Percentiles rank a stretch among this genome's conserved stretches.
phyloP scores from a whole-genome alignment of 2,113 vertebrate species.

The Dasyurus viverrinus region DNA sequence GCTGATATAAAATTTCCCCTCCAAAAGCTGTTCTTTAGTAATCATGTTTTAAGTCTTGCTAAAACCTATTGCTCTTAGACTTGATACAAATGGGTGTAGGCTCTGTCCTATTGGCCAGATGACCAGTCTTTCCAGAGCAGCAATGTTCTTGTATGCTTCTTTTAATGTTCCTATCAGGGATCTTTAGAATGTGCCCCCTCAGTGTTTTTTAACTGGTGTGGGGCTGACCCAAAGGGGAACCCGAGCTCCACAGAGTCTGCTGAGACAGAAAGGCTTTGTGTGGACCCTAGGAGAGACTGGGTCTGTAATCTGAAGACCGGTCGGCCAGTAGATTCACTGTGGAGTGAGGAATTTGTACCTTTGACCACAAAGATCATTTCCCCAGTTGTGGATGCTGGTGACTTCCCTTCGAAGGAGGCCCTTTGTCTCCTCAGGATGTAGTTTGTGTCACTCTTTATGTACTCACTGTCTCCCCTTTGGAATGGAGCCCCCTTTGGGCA shows the following conservation, averaged over 20 bases:
- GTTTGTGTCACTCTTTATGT: no score
- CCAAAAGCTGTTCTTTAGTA: background rate
- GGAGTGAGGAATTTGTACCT: no score
- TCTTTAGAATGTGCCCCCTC: background rate
- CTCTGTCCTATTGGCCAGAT: background rate
- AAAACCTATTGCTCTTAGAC: background rate
- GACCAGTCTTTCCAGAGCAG: background rate
- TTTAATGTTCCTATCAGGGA: background rate
- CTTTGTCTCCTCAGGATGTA: background rate
- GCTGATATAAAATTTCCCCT: no score
- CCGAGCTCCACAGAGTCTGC: background rate
- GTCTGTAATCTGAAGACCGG: background rate
- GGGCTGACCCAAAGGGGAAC: background rate
- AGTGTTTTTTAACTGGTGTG: background rate
- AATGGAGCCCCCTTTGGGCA: background rate
- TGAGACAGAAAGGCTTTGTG: background rate
- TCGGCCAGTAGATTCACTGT: background rate
- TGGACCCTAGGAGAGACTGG: no score
- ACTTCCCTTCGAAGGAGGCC: background rate
- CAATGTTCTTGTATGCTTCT: no score
- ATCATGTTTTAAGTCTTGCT: background rate
- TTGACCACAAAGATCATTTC: no score
- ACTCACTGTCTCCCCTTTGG: no score
- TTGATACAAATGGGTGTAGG: background rate
- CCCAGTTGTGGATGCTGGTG: background rate